phyloP scores from a whole-genome alignment of 2,113 vertebrate species.

The Leptosomus discolor region DNA sequence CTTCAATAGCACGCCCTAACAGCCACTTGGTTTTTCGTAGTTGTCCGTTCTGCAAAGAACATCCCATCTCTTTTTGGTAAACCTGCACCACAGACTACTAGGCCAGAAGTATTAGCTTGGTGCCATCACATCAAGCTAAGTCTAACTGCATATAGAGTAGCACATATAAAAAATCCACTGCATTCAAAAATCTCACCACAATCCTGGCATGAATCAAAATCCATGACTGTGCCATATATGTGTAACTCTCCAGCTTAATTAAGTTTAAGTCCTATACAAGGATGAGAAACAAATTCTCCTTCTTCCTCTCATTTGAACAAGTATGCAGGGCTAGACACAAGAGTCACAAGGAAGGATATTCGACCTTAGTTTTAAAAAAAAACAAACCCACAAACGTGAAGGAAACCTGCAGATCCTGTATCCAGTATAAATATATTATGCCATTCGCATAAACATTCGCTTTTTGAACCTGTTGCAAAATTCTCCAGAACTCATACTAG shows the following conservation, averaged over 20 bases:
- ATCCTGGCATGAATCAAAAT: neutral
- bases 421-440: neutral
- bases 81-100: neutral
- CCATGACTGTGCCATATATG: neutral
- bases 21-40: neutral
- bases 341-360: neutral
- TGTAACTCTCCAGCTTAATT: neutral
- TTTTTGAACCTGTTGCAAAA: neutral
- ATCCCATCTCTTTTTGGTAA: neutral
- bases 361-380: neutral
- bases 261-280: neutral
- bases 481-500: neutral
- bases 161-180: neutral
- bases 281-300: neutral
- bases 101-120: neutral
- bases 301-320: neutral
- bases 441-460: neutral
- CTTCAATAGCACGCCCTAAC: neutral
- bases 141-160: neutral
- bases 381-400: neutral
- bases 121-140: neutral
- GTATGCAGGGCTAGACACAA: neutral
- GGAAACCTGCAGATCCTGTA: neutral
- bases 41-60: neutral
- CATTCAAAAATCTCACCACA: neutral